Evolutionary conservation across 2,888 invertebrate genomes (phyloP), one percentile per base, ranked within the genome.

Genomic region (Ophonus ardosiacus): DNA sequence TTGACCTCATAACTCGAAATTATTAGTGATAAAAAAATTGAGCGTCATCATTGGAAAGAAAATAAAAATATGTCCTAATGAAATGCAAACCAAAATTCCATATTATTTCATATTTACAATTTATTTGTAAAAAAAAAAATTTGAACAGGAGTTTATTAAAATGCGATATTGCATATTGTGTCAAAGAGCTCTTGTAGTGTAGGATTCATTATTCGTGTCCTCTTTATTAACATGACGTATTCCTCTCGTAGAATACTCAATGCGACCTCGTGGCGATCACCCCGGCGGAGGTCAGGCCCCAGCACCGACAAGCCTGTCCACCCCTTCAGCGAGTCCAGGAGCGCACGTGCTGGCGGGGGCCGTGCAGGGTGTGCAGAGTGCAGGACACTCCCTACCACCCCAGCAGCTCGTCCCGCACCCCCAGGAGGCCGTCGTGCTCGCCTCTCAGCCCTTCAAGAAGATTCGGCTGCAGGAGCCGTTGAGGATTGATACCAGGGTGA

Each of bases 361-460:
- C 59, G 15, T 15, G 17, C 82, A 76, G n/a, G 84, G 79, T 17
- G 56, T 74, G 24, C 57, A 61, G 13, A 40, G n/a, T n/a, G 79
- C 81, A 17, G 88, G 90, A 86, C 88, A 86, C 65, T 91, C 91
- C 89, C 86, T 85, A 85, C 86, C 87, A 82, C 87, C 87, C 76
- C 81, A 15, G 82, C 86, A 81, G 81, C 31, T 31, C 40, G 40
- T 40, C 40, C 17, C 80, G 7, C 38, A 85, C 61, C 86, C 79
- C 59, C 86, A 81, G 43, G 87, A 86, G 74, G 43, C 74, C 43
- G 74, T 79, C n/a, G 79, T 79, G 86, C 92, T 92, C 7, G 93
- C 93, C 88, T 93, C 93, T 87, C 94, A 94, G 88, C 94, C 94
- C 90, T 93, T 93, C 92, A 94, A 94, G 92, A 94, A 94, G 93